Evolutionary conservation across 2,888 invertebrate genomes (phyloP), one percentile per base, ranked within the genome.

Genomic region (Suillia variegata): DNA sequence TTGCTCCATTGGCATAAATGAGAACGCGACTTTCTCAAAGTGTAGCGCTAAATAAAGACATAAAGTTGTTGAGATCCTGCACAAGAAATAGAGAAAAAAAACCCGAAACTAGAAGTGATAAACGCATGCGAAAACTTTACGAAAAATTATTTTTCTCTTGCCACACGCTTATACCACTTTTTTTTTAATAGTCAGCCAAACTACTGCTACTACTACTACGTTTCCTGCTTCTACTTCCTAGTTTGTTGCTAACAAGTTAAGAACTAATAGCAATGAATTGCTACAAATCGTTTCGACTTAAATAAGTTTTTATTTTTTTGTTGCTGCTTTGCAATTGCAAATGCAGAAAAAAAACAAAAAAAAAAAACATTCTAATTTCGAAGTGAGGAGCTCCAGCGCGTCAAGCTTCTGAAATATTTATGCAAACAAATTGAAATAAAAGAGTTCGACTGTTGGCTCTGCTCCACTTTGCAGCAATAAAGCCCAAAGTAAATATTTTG

Each of bases 391-490:
- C 48, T 48, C 18, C 42, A 17, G 22, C 24, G 24, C 22, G 3
- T 5, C 17, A 45, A 31, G 58, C 68, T 66, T 66, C 71, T 77
- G 69, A 76, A 78, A 78, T 76, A 75, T 74, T 72, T 69, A 74
- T 75, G 70, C 73, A 73, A 78, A 77, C 73, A 77, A 78, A 77
- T 79, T 77, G 74, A 76, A 77, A 78, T 77, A 72, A 74, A 75
- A 63, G 66, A 72, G 68, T 67, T 65, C 57, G 59, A 17, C n/a
- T 13, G 5, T 53, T 54, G 66, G n/a, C n/a, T n/a, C n/a, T n/a
- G n/a, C 60, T 64, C 45, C 18, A 18, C 20, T 3, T 45, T 20
- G 45, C 18, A 67, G 74, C 74, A 70, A 74, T 72, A 73, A 75
- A 66, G 57, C 64, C 59, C 21, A 71, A 62, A 62, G 69, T 67